phyloP scores from a whole-genome alignment of 2,888 invertebrate genomes.

The Coremacera marginata region DNA sequence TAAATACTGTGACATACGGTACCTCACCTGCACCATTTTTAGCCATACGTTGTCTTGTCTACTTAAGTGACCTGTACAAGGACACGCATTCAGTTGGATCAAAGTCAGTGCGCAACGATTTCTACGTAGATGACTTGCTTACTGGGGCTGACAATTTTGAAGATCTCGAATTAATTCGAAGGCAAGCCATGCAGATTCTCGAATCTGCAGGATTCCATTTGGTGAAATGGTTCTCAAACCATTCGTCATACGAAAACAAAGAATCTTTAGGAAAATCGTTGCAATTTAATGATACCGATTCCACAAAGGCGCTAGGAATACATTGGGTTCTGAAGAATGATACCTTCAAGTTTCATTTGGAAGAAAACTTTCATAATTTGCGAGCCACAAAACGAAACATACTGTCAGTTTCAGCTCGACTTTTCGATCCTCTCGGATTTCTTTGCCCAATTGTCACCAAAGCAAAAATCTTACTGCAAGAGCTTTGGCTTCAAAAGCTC shows the following conservation, averaged over 20 bases:
- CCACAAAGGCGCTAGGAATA: background rate
- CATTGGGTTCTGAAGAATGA: background rate
- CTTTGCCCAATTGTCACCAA: conserved; percentile 9
- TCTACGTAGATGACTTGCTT: background rate
- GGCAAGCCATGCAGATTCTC: background rate
- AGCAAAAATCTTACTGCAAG: background rate
- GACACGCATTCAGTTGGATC: background rate
- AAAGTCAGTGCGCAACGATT: background rate
- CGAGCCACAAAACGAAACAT: conserved; percentile 10
- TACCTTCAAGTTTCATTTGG: background rate
- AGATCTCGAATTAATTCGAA: background rate
- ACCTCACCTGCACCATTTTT: conserved; percentile 41
- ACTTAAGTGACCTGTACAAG: background rate
- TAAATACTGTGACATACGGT: too few species aligned
- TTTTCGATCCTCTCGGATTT: conserved; percentile 25
- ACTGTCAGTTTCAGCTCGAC: background rate
- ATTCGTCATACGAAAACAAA: background rate
- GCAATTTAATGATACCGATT: background rate
- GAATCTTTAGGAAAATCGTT: background rate
- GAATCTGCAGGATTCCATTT: background rate
- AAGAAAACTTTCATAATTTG: background rate
- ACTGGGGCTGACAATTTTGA: background rate
- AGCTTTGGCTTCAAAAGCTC: background rate
- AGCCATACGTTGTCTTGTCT: background rate
- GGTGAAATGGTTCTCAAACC: background rate